Percentiles rank a stretch among this genome's conserved stretches.
Evolutionary conservation across 2,113 vertebrate genomes (phyloP).

Genomic region (Chloebia gouldiae): DNA sequence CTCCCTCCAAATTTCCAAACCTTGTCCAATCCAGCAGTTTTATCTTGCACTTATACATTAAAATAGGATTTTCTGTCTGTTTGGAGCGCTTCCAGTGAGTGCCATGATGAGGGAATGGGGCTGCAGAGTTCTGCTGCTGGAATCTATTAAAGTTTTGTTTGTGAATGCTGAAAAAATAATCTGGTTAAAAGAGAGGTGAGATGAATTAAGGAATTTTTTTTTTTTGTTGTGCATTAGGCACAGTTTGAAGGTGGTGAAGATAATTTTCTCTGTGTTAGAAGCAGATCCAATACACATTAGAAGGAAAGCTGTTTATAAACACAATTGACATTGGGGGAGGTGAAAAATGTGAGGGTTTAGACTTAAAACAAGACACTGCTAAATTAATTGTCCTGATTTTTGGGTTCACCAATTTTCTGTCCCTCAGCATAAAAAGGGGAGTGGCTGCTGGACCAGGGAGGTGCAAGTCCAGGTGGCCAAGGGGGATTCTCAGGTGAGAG

Average conservation of each 20-base stretch:
- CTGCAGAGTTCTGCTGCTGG: background rate
- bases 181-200: background rate
- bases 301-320: background rate
- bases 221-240: fast-evolving
- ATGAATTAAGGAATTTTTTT: background rate
- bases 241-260: background rate
- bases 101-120: background rate
- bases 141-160: background rate
- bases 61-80: background rate
- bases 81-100: background rate
- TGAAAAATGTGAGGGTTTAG: background rate
- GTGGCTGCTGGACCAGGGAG: background rate
- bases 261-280: background rate
- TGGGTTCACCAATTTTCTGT: background rate
- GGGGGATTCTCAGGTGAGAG: background rate
- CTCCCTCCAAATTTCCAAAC: background rate
- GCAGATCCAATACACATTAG: background rate
- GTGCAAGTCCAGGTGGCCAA: background rate
- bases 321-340: background rate
- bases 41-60: background rate
- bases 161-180: background rate
- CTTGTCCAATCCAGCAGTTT: background rate
- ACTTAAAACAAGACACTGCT: background rate
- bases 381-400: background rate
- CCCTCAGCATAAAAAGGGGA: background rate